phyloP scores from a whole-genome alignment of 2,113 vertebrate genomes.

The Myiopsitta monachus region DNA sequence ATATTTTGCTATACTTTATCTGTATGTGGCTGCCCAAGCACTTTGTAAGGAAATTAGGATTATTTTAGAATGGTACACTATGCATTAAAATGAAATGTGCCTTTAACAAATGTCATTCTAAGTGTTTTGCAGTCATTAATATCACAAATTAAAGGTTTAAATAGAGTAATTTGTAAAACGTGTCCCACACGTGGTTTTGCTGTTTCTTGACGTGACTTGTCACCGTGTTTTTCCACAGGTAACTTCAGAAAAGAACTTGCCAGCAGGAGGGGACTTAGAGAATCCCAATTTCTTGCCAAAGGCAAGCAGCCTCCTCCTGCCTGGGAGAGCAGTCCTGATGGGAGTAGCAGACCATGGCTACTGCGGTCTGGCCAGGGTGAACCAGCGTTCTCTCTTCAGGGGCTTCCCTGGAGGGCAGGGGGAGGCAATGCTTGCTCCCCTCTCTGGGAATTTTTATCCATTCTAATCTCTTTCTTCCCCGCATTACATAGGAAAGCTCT shows the following conservation, averaged over 20 bases:
- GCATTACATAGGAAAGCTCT: neutral
- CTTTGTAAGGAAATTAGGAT: constrained; percentile 84
- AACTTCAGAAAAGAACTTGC: neutral
- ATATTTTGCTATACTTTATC: constrained; percentile 86
- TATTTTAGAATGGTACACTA: constrained; percentile 91
- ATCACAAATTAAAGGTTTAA: constrained; percentile 92
- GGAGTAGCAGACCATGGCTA: accelerated
- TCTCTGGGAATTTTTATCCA: neutral
- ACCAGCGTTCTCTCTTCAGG: neutral
- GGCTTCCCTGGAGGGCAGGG: no score
- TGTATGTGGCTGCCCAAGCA: constrained; percentile 89
- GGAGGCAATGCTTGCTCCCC: accelerated
- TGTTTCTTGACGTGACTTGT: constrained; percentile 13
- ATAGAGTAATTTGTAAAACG: constrained; percentile 76
- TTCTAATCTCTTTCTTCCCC: neutral
- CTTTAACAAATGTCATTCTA: constrained; percentile 81
- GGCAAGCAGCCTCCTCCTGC: neutral
- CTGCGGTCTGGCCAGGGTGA: neutral
- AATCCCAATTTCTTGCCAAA: neutral
- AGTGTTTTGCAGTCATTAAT: constrained; percentile 86
- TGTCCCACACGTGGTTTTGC: constrained; percentile 71
- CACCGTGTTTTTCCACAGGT: neutral
- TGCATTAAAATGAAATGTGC: constrained; percentile 84
- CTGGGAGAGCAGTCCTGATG: neutral
- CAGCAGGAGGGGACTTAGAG: neutral